Evolutionary conservation across 92 coral and sea anemone genomes (phyloP).

Genomic region (Siderastrea siderea): DNA sequence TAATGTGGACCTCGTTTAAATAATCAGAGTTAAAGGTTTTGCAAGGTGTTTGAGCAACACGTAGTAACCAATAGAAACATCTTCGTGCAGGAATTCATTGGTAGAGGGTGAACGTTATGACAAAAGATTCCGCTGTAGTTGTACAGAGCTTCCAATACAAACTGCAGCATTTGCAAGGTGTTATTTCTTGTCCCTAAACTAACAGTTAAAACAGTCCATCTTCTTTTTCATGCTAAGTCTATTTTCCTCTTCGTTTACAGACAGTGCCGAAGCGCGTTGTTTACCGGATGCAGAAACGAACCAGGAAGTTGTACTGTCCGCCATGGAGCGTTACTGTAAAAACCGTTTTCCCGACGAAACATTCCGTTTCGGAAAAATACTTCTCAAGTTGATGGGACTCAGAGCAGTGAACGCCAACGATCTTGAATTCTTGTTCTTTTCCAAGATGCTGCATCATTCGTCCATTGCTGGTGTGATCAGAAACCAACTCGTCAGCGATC

Average conservation of each 20-base stretch:
- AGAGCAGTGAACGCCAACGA: conserved; percentile 65
- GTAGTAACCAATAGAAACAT: no score
- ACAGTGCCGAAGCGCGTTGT: conserved; percentile 67
- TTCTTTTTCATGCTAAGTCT: not conserved
- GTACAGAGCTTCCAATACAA: no score
- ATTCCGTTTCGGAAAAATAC: conserved; percentile 69
- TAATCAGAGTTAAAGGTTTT: no score
- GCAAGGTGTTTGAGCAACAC: no score
- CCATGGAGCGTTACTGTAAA: conserved; percentile 70
- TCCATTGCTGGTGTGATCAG: conserved; percentile 69
- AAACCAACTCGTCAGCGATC: conserved; percentile 65
- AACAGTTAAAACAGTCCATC: no score
- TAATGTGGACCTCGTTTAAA: no score
- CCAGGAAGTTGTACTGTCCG: conserved; percentile 67
- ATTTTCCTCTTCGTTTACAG: conserved; percentile 10
- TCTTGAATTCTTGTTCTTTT: conserved; percentile 63
- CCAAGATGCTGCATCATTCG: conserved; percentile 64
- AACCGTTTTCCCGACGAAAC: conserved; percentile 73
- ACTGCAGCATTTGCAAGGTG: no score
- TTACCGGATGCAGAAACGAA: conserved; percentile 66
- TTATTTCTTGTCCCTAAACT: no score
- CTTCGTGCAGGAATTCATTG: no score
- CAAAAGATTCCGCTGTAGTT: no score
- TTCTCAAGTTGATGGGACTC: conserved; percentile 72
- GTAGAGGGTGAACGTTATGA: no score